Conservation (phyloP, 2,113 vertebrate genomes). For the Lophura nycthemera region DNA sequence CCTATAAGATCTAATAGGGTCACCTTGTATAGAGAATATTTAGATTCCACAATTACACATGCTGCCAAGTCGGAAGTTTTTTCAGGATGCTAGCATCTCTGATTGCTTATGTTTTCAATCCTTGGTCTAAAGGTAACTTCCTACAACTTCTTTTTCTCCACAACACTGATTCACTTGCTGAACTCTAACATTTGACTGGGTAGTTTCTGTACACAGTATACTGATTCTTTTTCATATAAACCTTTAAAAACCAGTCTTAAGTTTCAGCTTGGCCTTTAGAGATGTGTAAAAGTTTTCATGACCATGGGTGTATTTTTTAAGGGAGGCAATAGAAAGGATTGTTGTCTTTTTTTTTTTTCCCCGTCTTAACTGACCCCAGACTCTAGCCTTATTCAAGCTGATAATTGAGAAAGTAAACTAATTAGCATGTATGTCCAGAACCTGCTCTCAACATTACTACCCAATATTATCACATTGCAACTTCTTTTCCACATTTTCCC, state of each 20-base stretch:
- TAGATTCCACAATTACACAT: background rate
- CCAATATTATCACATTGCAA: background rate
- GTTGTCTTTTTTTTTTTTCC: background rate
- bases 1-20: background rate
- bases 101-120: slow-evolving; percentile 13
- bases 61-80: background rate
- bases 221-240: background rate
- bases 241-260: background rate
- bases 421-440: background rate
- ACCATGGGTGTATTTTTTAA: background rate
- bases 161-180: background rate
- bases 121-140: slow-evolving; percentile 1
- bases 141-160: background rate
- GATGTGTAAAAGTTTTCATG: background rate
- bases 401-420: slow-evolving; percentile 49
- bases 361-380: slow-evolving; percentile 3
- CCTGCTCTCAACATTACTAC: background rate
- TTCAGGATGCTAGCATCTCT: background rate
- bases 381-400: slow-evolving; percentile 15
- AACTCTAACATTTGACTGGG: background rate
- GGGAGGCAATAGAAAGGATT: background rate
- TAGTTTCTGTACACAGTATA: background rate
- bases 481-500: slow-evolving; percentile 19
- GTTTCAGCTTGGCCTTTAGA: background rate
- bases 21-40: background rate